These are phyloP conservation scores for Tenthredo scrophulariae DNA, from an alignment of 2,888 invertebrate genomes.

Conservation along the genomic window DNA sequence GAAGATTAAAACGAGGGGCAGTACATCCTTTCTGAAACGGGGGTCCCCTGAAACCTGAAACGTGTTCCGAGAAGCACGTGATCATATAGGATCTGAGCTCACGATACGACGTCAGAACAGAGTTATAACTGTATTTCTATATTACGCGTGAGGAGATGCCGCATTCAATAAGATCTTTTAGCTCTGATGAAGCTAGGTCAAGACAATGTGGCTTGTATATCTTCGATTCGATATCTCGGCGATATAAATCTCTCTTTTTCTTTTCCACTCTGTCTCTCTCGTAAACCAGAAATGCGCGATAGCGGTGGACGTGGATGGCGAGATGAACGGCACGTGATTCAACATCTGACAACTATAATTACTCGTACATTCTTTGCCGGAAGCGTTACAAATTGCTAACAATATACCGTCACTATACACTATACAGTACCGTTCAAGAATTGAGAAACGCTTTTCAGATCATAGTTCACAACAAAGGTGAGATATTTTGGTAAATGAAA, in stretches of 20 bases:
- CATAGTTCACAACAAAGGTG: background rate
- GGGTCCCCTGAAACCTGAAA: background rate
- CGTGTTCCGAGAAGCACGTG: background rate
- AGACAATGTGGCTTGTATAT: background rate
- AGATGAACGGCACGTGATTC: background rate
- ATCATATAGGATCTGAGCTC: background rate
- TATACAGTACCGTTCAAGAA: background rate
- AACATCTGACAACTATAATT: slow-evolving; percentile 25
- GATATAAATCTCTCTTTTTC: background rate
- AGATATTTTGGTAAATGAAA: background rate
- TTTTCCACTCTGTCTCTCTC: background rate
- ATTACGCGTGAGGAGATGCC: background rate
- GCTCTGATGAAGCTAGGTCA: background rate
- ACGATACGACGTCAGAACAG: background rate
- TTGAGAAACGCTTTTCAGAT: background rate
- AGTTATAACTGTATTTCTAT: slow-evolving; percentile 26
- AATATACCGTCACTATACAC: background rate
- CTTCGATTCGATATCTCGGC: slow-evolving; percentile 18
- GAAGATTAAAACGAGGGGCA: background rate
- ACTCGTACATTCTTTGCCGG: slow-evolving; percentile 26
- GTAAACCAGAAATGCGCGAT: slow-evolving; percentile 16
- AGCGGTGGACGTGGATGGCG: background rate
- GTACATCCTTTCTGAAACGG: slow-evolving; percentile 5
- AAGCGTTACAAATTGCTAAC: background rate
- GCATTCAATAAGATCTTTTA: background rate